phyloP scores from a whole-genome alignment of 2,888 invertebrate species.

The Tolmerus cingulatus region DNA sequence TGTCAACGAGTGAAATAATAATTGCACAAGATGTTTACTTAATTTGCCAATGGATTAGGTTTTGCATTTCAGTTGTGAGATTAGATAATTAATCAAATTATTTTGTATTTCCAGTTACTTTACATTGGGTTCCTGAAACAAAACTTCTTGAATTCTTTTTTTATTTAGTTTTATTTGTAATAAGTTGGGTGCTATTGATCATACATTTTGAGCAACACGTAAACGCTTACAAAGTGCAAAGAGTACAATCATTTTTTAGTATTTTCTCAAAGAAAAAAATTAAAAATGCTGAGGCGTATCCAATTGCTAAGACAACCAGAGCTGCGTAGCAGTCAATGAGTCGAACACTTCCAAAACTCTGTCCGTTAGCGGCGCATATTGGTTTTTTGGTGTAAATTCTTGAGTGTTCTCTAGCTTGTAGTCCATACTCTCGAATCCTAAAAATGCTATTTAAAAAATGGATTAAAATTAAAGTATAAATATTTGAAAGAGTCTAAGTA shows the following conservation, averaged over 20 bases:
- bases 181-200: neutral
- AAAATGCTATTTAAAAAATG: conserved; percentile 55
- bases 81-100: too few relatives aligned
- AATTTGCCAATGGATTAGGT: too few relatives aligned
- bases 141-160: too few relatives aligned
- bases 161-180: neutral
- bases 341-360: conserved; percentile 65
- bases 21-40: too few relatives aligned
- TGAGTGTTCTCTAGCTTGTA: conserved; percentile 62
- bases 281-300: conserved; percentile 33
- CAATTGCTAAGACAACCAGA: conserved; percentile 42
- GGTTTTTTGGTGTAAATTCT: conserved; percentile 66
- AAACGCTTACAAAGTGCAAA: neutral
- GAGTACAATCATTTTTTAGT: neutral
- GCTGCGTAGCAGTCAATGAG: conserved; percentile 62
- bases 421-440: conserved; percentile 64
- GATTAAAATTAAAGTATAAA: conserved; percentile 28
- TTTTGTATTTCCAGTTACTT: too few relatives aligned
- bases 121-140: too few relatives aligned
- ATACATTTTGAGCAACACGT: neutral
- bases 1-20: too few relatives aligned
- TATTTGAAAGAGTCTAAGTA: neutral
- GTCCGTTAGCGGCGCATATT: conserved; percentile 60
- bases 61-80: too few relatives aligned
- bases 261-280: conserved; percentile 44